Evolutionary conservation across 2,797 vertebrate species (phyloP).

Genomic region (Leptodactylus fallax): DNA sequence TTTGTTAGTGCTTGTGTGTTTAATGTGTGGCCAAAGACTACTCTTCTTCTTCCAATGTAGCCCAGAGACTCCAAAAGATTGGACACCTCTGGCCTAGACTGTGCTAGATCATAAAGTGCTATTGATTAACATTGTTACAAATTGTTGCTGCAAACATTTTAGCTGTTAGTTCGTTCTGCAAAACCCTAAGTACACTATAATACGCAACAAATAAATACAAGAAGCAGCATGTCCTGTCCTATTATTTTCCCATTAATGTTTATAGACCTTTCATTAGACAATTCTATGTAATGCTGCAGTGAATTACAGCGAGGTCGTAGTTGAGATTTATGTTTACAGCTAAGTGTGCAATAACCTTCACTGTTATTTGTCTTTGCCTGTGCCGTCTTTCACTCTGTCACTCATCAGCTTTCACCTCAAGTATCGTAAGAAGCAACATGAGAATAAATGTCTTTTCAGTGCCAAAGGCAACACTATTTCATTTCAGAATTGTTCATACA

Average conservation of each 20-base stretch:
- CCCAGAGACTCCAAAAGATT: too few species aligned
- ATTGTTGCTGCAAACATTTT: not conserved
- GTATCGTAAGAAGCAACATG: not conserved
- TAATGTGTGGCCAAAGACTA: too few species aligned
- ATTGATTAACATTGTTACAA: too few species aligned
- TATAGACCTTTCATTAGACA: slow-evolving; percentile 24
- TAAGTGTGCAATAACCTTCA: slow-evolving; percentile 31
- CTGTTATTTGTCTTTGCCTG: slow-evolving; percentile 16
- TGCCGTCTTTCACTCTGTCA: slow-evolving; percentile 31
- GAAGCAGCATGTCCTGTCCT: not conserved
- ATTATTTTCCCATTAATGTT: slow-evolving; percentile 13
- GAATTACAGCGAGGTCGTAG: not conserved
- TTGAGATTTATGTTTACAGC: slow-evolving; percentile 18
- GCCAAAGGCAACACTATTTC: slow-evolving; percentile 30
- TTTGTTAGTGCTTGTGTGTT: too few species aligned
- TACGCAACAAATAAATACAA: not conserved
- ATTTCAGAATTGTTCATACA: slow-evolving; percentile 3
- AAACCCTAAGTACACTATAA: not conserved
- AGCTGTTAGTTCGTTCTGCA: not conserved
- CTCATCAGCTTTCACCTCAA: slow-evolving; percentile 36
- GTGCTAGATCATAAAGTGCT: too few species aligned
- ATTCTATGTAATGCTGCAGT: not conserved
- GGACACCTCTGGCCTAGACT: too few species aligned
- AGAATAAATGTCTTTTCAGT: slow-evolving; percentile 2
- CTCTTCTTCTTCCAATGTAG: too few species aligned